Base-by-base conservation (phyloP, 1,140 invertebrate genomes). In the Drosophila pseudoobscura region DNA sequence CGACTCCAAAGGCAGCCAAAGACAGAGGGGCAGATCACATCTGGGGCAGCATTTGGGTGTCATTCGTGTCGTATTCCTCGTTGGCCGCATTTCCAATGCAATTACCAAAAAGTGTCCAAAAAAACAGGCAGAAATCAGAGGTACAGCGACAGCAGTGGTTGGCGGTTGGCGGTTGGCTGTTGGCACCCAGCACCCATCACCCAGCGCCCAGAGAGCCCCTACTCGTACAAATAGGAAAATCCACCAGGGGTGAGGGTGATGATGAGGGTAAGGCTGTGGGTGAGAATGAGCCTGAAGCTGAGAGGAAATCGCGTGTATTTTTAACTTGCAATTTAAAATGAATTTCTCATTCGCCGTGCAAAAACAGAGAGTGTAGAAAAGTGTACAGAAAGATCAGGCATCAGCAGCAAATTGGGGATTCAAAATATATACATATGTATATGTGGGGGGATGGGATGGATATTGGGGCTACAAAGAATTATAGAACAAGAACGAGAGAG, bases 291-390 rank as follows among this genome's bases (percentile, higher is more conserved):
- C 0, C 9, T 35, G 35, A 11, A 9, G 9, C 0, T 4, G 35
- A 39, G 11, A 11, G 31, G 31, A 35, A 56, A 68, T 69, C 11
- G 44, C 65, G 26, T 69, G 35, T 69, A 76, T 76, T 59, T 76
- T 76, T 76, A 75, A 45, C 52, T 15, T 7, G 51, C 63, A 17
- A 69, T 53, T 65, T 20, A 59, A 60, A 72, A 72, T 43, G 31
- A 71, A 44, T 24, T 43, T 31, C 68, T 71, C 63, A 57, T 69
- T 4, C 35, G 35, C 3, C 52, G 57, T 69, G 69, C 63, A 29
- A 20, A 69, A 26, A 11, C 29, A 29, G 8, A 31, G 7, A 31
- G 8, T 7, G 29, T 9, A 9, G 8, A 11, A 39, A 39, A 39
- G 31, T 35, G 8, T 11, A 35, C 31, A 11, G 8, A 35, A 35